phyloP scores from a whole-genome alignment of 2,888 invertebrate species.

The Alloscopus bannaensis region DNA sequence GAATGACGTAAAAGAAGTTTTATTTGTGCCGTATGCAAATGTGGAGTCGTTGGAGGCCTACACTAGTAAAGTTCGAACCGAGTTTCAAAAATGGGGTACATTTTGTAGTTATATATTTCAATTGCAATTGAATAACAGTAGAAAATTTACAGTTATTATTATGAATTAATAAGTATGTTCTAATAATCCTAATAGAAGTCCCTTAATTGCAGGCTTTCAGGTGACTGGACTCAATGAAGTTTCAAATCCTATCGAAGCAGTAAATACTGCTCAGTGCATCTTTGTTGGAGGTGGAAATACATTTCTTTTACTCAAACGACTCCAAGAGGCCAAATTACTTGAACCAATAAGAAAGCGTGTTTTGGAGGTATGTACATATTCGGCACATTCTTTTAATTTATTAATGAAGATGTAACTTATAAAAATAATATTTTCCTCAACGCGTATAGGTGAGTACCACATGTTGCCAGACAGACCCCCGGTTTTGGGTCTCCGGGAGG shows the following conservation, averaged over 20 bases:
- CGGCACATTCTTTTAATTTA: too few relatives aligned
- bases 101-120: not conserved
- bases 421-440: too few relatives aligned
- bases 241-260: slow-evolving; percentile 78
- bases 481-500: slow-evolving; percentile 85
- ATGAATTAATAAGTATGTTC: too few relatives aligned
- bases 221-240: slow-evolving; percentile 81
- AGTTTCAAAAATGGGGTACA: slow-evolving; percentile 81
- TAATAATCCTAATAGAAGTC: too few relatives aligned
- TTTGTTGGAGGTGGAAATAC: slow-evolving; percentile 90
- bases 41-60: slow-evolving; percentile 81
- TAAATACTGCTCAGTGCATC: slow-evolving; percentile 82
- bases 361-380: slow-evolving; percentile 75
- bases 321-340: slow-evolving; percentile 83
- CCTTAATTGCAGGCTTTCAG: slow-evolving; percentile 76
- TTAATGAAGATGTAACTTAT: too few relatives aligned
- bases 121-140: not conserved
- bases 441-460: slow-evolving; percentile 83
- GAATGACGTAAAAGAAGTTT: slow-evolving; percentile 80
- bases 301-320: slow-evolving; percentile 82
- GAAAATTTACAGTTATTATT: not conserved
- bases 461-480: slow-evolving; percentile 78
- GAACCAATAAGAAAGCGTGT: slow-evolving; percentile 81
- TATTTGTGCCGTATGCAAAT: slow-evolving; percentile 87
- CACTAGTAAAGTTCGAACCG: slow-evolving; percentile 79